A percentile compares a stretch with the other conserved stretches of the same genome.
These are phyloP conservation scores for Bungarus multicinctus DNA, from an alignment of 2,113 vertebrate genomes.

Conservation along the genomic window DNA sequence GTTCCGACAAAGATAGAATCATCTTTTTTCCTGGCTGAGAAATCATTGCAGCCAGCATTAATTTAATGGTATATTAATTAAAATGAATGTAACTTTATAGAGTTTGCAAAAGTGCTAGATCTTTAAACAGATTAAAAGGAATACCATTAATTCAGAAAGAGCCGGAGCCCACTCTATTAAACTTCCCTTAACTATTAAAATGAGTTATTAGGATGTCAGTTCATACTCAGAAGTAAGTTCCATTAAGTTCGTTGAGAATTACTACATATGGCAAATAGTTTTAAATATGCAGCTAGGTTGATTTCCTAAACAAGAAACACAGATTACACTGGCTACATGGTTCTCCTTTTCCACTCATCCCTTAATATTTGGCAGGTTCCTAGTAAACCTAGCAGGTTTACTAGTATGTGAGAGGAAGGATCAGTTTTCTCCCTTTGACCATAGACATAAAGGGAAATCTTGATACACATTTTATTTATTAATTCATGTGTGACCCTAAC, in stretches of 20 bases:
- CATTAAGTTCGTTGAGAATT: not conserved
- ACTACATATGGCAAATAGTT: not conserved
- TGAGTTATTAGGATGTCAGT: not conserved
- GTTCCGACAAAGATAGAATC: not conserved
- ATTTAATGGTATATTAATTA: slow-evolving; percentile 17
- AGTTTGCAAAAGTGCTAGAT: slow-evolving; percentile 9
- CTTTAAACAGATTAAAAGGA: slow-evolving; percentile 10
- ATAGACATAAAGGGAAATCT: not conserved
- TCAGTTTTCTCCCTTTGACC: not conserved
- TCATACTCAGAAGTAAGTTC: not conserved
- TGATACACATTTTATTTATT: not conserved
- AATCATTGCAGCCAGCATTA: not conserved
- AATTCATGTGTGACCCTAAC: not conserved
- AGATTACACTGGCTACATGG: not conserved
- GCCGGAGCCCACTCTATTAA: not conserved
- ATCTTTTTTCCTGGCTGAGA: not conserved
- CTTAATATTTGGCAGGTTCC: not conserved
- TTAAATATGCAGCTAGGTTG: not conserved
- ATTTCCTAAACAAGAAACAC: not conserved
- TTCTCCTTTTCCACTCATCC: not conserved
- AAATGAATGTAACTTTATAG: not conserved
- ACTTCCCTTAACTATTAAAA: not conserved
- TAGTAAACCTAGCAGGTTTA: not conserved
- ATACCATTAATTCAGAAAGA: slow-evolving; percentile 16
- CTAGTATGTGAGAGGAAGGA: not conserved